Conservation (phyloP, 1,140 invertebrate species). For the Aphaenogaster floridana region DNA sequence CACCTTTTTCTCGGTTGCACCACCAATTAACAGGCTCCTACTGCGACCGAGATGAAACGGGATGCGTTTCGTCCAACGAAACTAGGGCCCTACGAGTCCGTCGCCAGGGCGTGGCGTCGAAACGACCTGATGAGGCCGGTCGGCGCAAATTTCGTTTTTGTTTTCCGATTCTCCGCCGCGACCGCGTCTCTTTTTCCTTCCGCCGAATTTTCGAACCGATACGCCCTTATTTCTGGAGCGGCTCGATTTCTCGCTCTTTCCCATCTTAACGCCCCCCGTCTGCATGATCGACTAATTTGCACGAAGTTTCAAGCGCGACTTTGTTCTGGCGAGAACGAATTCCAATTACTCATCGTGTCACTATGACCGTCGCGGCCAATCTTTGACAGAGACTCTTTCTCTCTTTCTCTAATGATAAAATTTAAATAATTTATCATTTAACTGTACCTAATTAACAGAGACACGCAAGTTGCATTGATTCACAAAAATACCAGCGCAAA, state of each 20-base stretch:
- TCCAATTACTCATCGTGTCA: constrained; percentile 45
- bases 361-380: neutral
- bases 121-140: constrained; percentile 44
- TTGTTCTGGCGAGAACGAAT: constrained; percentile 6
- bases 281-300: neutral
- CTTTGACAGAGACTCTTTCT: neutral
- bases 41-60: constrained; percentile 49
- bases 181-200: neutral
- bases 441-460: neutral
- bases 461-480: neutral
- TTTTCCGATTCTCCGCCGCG: constrained; percentile 36
- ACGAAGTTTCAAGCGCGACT: neutral
- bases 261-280: neutral
- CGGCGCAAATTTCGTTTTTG: constrained; percentile 56
- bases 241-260: constrained; percentile 10
- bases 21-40: constrained; percentile 43
- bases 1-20: constrained; percentile 57
- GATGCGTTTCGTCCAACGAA: constrained; percentile 53
- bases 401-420: neutral
- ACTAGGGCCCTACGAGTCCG: constrained; percentile 1
- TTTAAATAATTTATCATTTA: constrained; percentile 23
- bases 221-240: constrained; percentile 1
- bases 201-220: constrained; percentile 34
- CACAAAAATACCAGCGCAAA: neutral
- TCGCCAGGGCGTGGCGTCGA: constrained; percentile 57